Evolutionary conservation across 2,797 vertebrate genomes (phyloP), one percentile per base, ranked within the genome.

Genomic region (Chaenodraco wilsoni): DNA sequence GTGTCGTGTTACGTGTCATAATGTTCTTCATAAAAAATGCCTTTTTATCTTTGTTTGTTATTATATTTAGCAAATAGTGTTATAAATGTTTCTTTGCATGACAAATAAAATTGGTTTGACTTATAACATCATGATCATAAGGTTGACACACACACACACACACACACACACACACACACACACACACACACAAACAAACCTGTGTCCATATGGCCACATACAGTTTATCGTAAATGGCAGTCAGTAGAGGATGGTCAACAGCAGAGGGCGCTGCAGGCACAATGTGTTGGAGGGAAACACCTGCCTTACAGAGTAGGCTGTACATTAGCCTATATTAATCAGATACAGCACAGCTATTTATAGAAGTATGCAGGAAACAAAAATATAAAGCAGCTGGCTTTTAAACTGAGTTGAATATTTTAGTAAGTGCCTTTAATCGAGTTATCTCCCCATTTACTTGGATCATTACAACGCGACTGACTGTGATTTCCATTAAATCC

Each of bases 201-300:
- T 37, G 1, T 37, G 33, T 27, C 27, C 27, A 27, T 27, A 27
- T 5, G 27, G 27, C 27, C 4, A 27, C 27, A 27, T 27, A 27
- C 17, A 4, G 23, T 5, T 40, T 23, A 19, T 11, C 6, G 19
- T 23, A 17, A 8, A 3, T 48, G 11, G 41, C 27, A n/a, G 45
- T 37, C 16, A 72, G 10, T 70, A 31, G 6, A 56, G 37, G 54
- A 15, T 14, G 0, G 5, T 23, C 3, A 76, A 48, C 89, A 88
- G 86, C 62, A 91, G 89, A 62, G 69, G 86, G 83, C 1, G 75
- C 86, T 84, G 72, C 54, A 72, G 69, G 1, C 21, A 49, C 61
- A 62, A 8, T 27, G 14, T 13, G 41, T n/a, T 12, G 43, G 1
- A 15, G 16, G 9, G 8, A 63, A 37, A 11, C 17, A 31, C 5